Evolutionary conservation across 2,113 vertebrate genomes (phyloP).

Genomic region (Siniperca knerii): DNA sequence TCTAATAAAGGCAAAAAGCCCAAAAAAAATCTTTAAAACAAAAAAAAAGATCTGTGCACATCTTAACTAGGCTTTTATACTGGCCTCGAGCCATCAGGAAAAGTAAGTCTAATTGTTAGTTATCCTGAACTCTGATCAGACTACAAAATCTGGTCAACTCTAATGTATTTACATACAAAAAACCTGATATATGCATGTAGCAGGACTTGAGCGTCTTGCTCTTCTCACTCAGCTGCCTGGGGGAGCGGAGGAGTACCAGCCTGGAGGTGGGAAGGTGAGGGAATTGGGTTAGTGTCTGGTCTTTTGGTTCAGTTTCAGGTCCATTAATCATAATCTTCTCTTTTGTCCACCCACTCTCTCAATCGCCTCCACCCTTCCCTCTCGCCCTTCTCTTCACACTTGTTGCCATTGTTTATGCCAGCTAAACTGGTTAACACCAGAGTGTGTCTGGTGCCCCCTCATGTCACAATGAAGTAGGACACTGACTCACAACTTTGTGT

Average conservation of each 20-base stretch:
- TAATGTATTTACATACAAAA: neutral
- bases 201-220: neutral
- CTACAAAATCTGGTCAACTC: neutral
- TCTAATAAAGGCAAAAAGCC: too few species aligned
- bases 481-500: neutral
- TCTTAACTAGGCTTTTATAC: neutral
- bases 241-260: neutral
- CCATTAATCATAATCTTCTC: conserved; percentile 64
- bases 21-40: too few species aligned
- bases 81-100: neutral
- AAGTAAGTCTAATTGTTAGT: neutral
- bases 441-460: conserved; percentile 69
- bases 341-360: conserved; percentile 58
- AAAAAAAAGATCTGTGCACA: too few species aligned
- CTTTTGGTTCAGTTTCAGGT: conserved; percentile 38
- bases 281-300: conserved; percentile 22
- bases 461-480: conserved; percentile 61
- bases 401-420: conserved; percentile 18
- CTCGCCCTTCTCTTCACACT: neutral
- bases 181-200: neutral
- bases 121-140: neutral
- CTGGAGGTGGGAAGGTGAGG: conserved; percentile 16
- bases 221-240: neutral
- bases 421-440: conserved; percentile 11
- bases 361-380: neutral